Base-by-base conservation (phyloP, 2,797 vertebrate species). In the Linurgus olivaceus region DNA sequence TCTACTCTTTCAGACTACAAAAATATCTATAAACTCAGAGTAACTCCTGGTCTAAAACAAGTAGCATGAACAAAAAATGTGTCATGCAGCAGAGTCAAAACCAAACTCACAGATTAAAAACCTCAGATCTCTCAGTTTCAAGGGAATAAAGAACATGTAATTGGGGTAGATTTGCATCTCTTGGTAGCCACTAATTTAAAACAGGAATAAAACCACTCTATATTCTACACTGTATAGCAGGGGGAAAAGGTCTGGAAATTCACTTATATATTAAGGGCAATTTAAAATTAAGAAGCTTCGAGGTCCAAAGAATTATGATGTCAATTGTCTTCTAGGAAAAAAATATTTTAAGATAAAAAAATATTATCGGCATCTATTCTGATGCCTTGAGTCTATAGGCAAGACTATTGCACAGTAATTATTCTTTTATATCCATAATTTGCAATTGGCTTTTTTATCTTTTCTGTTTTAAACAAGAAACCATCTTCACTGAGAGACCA, bases 1-100 rank as follows among this genome's bases (percentile, higher is more conserved):
- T 75, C 26, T 58, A 12, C 25, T 58, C 18, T 35, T 37, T 81
- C 51, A 79, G 25, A 33, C 33, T 75, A 58, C 11, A 33, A 62
- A 70, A 8, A 21, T 15, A 25, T 54, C 29, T 25, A 8, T 13
- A 57, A 88, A n/a, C 28, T 11, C 50, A 90, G 38, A 71, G 28
- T 12, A 86, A 86, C 24, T 47, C 38, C 26, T 65, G 35, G 20
- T 26, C 90, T 86, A 48, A 63, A 52, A 26, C 59, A 82, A 86
- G 31, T 1, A 77, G 24, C 35, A 63, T 0, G 0, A 71, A 63
- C 10, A 63, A 33, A 80, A 91, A 87, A 45, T 5, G 1, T 28
- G 21, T 17, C 55, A 54, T 15, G 18, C 19, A 57, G 44, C 7
- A 82, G 15, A 85, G 18, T 33, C 23, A 86, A 66, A 48, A 0